Evolutionary conservation across 2,797 vertebrate species (phyloP).

Genomic region (Setipinna tenuifilis): DNA sequence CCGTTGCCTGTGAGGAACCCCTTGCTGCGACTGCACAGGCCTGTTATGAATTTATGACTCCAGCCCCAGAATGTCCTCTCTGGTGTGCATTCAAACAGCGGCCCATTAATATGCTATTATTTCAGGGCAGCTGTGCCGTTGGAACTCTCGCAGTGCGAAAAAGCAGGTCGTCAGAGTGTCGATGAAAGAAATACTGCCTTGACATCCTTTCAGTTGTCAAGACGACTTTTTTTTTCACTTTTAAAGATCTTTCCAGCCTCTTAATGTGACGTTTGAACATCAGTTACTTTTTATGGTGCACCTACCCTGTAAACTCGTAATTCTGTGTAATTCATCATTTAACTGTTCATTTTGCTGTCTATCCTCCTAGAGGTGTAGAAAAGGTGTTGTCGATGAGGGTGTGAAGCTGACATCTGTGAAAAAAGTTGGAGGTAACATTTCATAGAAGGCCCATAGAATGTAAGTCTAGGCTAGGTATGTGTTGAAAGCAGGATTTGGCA

Average conservation of each 20-base stretch:
- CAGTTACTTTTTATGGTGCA: background rate
- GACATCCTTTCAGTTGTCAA: background rate
- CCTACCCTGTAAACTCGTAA: background rate
- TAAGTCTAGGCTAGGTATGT: background rate
- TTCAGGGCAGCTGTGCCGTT: constrained; percentile 1
- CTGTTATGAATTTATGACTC: constrained; percentile 21
- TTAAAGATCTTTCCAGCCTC: background rate
- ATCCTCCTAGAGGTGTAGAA: background rate
- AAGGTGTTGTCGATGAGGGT: background rate
- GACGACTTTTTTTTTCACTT: background rate
- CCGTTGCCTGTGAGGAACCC: constrained; percentile 1
- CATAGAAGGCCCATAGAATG: background rate
- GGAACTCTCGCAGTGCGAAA: background rate
- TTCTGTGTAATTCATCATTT: background rate
- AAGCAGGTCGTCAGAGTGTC: background rate
- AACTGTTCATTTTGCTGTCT: background rate
- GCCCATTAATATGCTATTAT: constrained; percentile 25
- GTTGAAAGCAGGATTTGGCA: constrained; percentile 5
- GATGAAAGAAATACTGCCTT: background rate
- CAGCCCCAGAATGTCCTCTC: constrained; percentile 2
- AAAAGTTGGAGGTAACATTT: background rate
- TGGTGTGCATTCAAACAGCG: constrained; percentile 17
- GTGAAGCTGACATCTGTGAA: background rate
- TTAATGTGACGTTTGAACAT: background rate
- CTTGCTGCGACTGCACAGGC: background rate